A percentile compares a stretch with the other conserved stretches of the same genome.
Conservation (phyloP, 2,888 invertebrate genomes). For the Mythimna lalbum region DNA sequence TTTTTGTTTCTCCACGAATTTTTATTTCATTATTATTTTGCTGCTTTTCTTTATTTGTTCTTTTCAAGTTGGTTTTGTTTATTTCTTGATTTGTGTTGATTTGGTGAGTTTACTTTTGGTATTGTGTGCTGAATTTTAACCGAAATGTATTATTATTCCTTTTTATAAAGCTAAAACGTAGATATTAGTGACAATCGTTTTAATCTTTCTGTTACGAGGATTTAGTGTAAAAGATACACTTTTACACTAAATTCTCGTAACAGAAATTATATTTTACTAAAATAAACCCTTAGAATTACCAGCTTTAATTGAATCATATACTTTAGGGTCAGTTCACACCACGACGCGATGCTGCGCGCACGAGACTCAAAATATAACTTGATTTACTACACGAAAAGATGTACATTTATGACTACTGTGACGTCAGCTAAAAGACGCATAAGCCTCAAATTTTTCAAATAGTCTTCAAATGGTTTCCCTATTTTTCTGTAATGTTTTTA, state of each 20-base stretch:
- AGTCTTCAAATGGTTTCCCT: too few relatives aligned
- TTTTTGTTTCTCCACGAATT: constrained; percentile 60
- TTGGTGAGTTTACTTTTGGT: constrained; percentile 23
- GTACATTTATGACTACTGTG: too few relatives aligned
- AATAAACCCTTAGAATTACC: background rate
- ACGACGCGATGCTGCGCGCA: too few relatives aligned
- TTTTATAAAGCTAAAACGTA: background rate
- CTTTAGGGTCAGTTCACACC: too few relatives aligned
- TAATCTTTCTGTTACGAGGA: background rate
- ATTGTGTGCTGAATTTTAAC: constrained; percentile 28
- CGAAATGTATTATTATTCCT: background rate
- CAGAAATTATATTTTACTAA: background rate
- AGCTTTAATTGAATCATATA: constrained; percentile 12
- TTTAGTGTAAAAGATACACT: too few relatives aligned
- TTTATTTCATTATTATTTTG: constrained; percentile 72
- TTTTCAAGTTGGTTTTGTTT: constrained; percentile 29
- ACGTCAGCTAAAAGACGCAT: too few relatives aligned
- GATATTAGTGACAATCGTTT: background rate
- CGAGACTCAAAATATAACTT: too few relatives aligned
- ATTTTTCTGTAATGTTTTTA: too few relatives aligned
- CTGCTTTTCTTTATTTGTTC: constrained; percentile 55
- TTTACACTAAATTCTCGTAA: constrained; percentile 3
- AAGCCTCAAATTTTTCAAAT: too few relatives aligned
- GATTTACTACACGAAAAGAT: too few relatives aligned
- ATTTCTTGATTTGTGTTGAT: constrained; percentile 40